Evolutionary conservation across 2,113 vertebrate genomes (phyloP), one percentile per base, ranked within the genome.

Genomic region (Gobius niger): DNA sequence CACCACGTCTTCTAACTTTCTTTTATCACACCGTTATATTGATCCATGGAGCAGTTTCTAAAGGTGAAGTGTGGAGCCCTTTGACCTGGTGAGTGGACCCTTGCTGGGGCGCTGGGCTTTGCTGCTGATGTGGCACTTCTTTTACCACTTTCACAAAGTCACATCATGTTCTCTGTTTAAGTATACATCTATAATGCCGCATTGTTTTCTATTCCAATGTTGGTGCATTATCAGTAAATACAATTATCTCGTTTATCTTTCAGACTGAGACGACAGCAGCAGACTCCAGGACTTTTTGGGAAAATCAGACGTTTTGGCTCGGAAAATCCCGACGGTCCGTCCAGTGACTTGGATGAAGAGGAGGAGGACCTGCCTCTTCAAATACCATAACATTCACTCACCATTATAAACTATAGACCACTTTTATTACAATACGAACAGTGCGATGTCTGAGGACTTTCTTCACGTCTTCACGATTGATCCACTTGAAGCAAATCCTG

Each of bases 261-360:
- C 19, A 99, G 97, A 88, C 91, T 99, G 76, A 92, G 96, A 62
- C 89, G 96, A 13, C 96, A 98, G 91, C 96, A 98, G 90, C 96
- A 98, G 90, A 96, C 84, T 3, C 86, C 96, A 0, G 93, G 93
- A 0, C 89, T 98, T 0, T 99, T 99, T 0, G 92, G 95, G 60
- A 98, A 97, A 89, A 96, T 98, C 75, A 3, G 95, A 18, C 95
- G 95, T 42, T 98, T 98, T 10, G 81, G 92, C 56, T 72, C 94
- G 0, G 96, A 98, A 0, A 94, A 95, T 7, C 51, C 93, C 0
- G 94, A 94, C 0, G 95, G 93, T 0, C 92, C 92, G 2, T 85
- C 89, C 80, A 98, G 96, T 0, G 96, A 98, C 82, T 76, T 92
- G 1, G 96, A 99, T 0, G 96, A 98, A 0, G 96, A 98, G 44